Conservation (phyloP, 1,140 invertebrate species). For the Drosophila tsacasi region DNA sequence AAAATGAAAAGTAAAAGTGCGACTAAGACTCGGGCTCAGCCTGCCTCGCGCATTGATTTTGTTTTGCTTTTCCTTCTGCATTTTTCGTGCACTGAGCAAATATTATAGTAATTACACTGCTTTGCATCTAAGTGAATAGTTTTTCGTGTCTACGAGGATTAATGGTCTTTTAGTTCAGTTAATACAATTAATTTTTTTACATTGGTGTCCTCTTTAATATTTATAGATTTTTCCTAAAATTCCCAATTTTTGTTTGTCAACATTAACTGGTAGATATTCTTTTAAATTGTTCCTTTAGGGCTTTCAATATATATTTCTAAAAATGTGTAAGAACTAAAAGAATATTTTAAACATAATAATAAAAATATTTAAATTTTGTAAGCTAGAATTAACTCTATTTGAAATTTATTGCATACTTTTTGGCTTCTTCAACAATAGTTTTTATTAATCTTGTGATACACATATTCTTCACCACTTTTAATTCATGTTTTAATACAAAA, state of each 20-base stretch:
- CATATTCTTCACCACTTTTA: accelerated
- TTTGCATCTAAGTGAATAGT: no score
- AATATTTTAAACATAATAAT: no score
- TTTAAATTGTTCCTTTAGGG: no score
- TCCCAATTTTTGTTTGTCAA: no score
- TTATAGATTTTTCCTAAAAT: no score
- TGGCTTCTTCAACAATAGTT: not conserved
- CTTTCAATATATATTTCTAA: no score
- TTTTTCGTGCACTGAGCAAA: slow-evolving; percentile 21
- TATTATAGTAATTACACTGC: not conserved
- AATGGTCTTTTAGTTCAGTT: no score
- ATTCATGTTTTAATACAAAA: not conserved
- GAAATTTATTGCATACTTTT: not conserved
- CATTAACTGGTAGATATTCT: not conserved
- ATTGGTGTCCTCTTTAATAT: no score
- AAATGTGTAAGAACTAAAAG: no score
- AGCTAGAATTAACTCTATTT: no score
- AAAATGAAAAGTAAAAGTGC: slow-evolving; percentile 69
- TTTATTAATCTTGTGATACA: not conserved
- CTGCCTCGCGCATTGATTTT: slow-evolving; percentile 71
- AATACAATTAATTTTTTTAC: not conserved
- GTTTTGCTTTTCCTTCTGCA: slow-evolving; percentile 47
- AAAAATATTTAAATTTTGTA: not conserved
- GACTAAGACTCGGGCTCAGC: slow-evolving; percentile 37
- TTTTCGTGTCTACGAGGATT: not conserved